Base-by-base conservation (phyloP, 2,797 vertebrate genomes). In the Leptatherina wallacei region DNA sequence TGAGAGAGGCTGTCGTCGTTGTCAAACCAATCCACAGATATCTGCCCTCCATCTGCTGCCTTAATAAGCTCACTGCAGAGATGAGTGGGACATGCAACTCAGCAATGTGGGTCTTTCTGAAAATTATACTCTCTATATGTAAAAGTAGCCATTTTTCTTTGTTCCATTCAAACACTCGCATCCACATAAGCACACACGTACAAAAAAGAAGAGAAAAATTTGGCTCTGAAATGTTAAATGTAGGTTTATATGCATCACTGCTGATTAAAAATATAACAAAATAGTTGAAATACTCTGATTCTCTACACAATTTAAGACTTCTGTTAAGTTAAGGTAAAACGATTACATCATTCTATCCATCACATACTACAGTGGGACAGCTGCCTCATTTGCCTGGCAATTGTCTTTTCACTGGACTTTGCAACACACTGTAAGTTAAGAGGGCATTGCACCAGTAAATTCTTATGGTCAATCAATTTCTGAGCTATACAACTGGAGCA, bases 1-100 rank as follows among this genome's bases (percentile, higher is more conserved):
- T 97, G 96, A 87, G 83, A 77, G 56, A 81, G 61, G 90, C 95
- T 99, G 85, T 93, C 94, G 58, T 96, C 92, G 82, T 99, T 97
- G 94, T 98, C 97, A 91, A 98, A 98, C 98, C 98, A 99, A 87
- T 99, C 98, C 95, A 99, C 85, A 4, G 96, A 99, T 95, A 99
- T 97, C 95, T 99, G 97, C 79, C 98, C 98, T 95, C 98, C 98
- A 95, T 99, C 98, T 94, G 95, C 93, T 82, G 97, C 97, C 93
- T 93, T 96, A 95, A 99, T 96, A 91, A 98, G 96, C 92, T 99
- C 98, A 89, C 98, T 99, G 94, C 89, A 94, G 77, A 95, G 82
- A 87, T 1, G 29, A 78, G 61, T 7, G 42, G 66, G 71, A 86
- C 73, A 86, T 0, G 13, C 66, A 75, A 73, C 61, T 84, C 83